Evolutionary conservation across 2,888 invertebrate species (phyloP).

Genomic region (Eurois occulta): DNA sequence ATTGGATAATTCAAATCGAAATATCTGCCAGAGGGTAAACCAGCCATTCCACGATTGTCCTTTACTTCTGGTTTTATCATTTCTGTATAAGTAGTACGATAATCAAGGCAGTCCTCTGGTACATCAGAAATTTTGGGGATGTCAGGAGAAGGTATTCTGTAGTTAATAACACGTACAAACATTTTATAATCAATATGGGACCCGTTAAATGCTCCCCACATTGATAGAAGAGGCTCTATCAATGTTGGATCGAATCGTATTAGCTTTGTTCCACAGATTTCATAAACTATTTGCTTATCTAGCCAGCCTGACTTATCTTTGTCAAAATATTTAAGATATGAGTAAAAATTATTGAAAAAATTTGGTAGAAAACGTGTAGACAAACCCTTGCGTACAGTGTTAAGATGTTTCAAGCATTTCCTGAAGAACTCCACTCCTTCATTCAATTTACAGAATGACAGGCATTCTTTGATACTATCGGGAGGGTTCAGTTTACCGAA

Average conservation of each 20-base stretch:
- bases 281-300: constrained; percentile 83
- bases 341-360: constrained; percentile 79
- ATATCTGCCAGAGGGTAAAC: constrained; percentile 85
- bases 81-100: constrained; percentile 83
- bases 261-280: constrained; percentile 81
- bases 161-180: constrained; percentile 88
- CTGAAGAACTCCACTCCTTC: constrained; percentile 81
- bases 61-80: constrained; percentile 80
- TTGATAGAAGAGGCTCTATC: constrained; percentile 86
- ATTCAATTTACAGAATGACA: constrained; percentile 80
- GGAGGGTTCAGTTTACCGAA: constrained; percentile 86
- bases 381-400: constrained; percentile 81
- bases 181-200: constrained; percentile 86
- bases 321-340: constrained; percentile 80
- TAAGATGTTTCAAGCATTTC: constrained; percentile 86
- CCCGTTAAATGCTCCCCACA: constrained; percentile 86
- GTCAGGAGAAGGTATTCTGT: constrained; percentile 81
- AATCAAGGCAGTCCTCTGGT: constrained; percentile 78
- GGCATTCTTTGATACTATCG: constrained; percentile 85
- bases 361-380: constrained; percentile 76
- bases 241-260: constrained; percentile 86
- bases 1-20: constrained; percentile 83
- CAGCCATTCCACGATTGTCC: constrained; percentile 77
- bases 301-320: constrained; percentile 86
- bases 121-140: constrained; percentile 84